Base-by-base conservation (phyloP, 1,140 invertebrate genomes). In the Drosophila varians region DNA sequence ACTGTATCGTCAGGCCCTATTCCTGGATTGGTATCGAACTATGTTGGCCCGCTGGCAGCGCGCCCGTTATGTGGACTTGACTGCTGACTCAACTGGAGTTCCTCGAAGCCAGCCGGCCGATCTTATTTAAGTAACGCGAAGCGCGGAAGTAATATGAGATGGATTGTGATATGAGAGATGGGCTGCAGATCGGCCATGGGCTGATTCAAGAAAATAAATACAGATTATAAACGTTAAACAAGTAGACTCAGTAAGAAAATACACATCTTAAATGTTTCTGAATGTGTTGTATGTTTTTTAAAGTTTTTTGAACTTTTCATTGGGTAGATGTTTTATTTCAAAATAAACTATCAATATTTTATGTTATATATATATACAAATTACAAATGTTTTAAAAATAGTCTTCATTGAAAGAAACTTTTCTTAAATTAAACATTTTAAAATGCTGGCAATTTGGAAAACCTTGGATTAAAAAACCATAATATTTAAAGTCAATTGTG, bases 1-100 rank as follows among this genome's bases (percentile, higher is more conserved):
- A 64, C 83, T 94, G 11, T 97, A 97, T 89, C 96, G 97, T 70
- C 94, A 96, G 53, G 90, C 96, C 0, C 43, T 96, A 6, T 91
- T 94, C 57, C 43, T 86, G n/a, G 83, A 90, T 42, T 88, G 71
- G 76, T 91, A 90, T 68, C 71, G 87, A 1, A 51, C 74, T 0
- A 26, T 72, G n/a, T 2, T 91, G 16, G 68, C 66, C 9, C 73
- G 68, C 46, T 87, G 71, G 68, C 62, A 74, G 3, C 83, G 90
- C 2, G 68, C 51, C 25, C 74, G 80, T 12, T 90, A 91, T 38
- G 55, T 65, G 7, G 77, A 91, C 4, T 26, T 90, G 54, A 49
- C 16, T 26, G 49, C 46, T 2, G 83, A 76, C 12, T 9, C 25
- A 16, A 34, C 52, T 36, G 28, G 40, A 11, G 49, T 64, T 11